A percentile compares a stretch with the other conserved stretches of the same genome.
These are phyloP conservation scores for Zaprionus davidi DNA, from an alignment of 1,140 invertebrate genomes.

Conservation along the genomic window DNA sequence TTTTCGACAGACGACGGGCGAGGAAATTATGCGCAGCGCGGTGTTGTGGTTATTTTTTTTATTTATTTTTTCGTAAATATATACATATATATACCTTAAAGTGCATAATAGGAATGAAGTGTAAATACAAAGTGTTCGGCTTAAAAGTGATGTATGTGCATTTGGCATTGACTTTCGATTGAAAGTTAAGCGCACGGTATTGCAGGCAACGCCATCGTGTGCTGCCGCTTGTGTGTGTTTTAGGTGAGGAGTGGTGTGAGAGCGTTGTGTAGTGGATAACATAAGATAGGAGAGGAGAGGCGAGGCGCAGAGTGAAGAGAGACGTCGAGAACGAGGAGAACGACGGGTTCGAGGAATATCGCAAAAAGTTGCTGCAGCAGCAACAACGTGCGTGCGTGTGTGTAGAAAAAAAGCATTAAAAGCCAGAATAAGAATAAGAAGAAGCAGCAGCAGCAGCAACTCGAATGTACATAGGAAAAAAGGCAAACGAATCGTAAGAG, in stretches of 20 bases:
- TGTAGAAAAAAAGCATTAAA: constrained; percentile 45
- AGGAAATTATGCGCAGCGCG: constrained; percentile 53
- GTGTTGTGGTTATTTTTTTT: constrained; percentile 64
- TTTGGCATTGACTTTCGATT: constrained; percentile 36
- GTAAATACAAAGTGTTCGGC: constrained; percentile 44
- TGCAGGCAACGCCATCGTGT: constrained; percentile 43
- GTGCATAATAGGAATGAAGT: constrained; percentile 61
- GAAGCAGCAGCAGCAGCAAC: constrained; percentile 20
- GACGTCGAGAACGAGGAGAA: constrained; percentile 23
- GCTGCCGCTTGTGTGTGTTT: constrained; percentile 13
- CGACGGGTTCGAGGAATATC: constrained; percentile 59
- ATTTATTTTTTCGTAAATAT: constrained; percentile 74
- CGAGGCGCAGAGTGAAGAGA: constrained; percentile 11
- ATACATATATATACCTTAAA: constrained; percentile 41
- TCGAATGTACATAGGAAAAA: constrained; percentile 27
- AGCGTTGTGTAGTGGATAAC: constrained; percentile 1
- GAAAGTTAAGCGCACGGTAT: constrained; percentile 37
- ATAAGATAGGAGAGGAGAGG: constrained; percentile 4
- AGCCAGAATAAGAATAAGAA: constrained; percentile 41
- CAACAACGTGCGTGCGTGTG: constrained; percentile 67
- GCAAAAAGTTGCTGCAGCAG: constrained; percentile 61
- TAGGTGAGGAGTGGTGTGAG: constrained; percentile 11
- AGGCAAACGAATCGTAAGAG: constrained; percentile 39
- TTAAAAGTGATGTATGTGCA: constrained; percentile 45
- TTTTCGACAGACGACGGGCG: constrained; percentile 42